These are phyloP conservation scores for Microcebus murinus DNA, from an alignment of 2,113 vertebrate species.

Conservation along the genomic window DNA sequence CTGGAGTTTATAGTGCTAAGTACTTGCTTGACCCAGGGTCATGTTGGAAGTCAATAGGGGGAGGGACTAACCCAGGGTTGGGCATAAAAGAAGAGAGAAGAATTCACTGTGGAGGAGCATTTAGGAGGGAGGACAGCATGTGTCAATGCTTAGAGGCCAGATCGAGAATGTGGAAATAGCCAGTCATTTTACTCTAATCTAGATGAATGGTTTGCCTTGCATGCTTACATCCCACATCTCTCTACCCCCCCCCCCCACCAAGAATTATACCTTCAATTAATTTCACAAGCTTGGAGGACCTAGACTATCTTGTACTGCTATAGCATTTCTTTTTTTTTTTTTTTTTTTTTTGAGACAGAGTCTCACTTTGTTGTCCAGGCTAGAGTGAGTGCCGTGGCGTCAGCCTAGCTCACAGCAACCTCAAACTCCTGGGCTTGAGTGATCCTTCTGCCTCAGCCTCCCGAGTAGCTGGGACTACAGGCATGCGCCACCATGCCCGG, in stretches of 20 bases:
- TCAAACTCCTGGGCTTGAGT: too few relatives aligned
- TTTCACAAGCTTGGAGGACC: background rate
- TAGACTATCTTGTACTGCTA: background rate
- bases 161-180: background rate
- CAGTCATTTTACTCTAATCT: background rate
- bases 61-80: background rate
- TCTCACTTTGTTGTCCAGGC: too few relatives aligned
- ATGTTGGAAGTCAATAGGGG: background rate
- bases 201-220: background rate
- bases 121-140: rapidly evolving
- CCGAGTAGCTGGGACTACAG: too few relatives aligned
- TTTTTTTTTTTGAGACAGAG: too few relatives aligned
- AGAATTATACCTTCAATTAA: background rate
- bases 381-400: too few relatives aligned
- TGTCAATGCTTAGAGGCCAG: background rate
- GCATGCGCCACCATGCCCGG: too few relatives aligned
- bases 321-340: background rate
- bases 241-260: background rate
- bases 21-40: background rate
- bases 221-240: background rate
- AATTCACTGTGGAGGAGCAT: background rate
- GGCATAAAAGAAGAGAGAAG: background rate
- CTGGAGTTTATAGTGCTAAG: background rate
- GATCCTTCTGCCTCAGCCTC: too few relatives aligned
- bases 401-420: too few relatives aligned